These are phyloP conservation scores for Exephanes ischioxanthus DNA, from an alignment of 2,888 invertebrate species.

Conservation along the genomic window DNA sequence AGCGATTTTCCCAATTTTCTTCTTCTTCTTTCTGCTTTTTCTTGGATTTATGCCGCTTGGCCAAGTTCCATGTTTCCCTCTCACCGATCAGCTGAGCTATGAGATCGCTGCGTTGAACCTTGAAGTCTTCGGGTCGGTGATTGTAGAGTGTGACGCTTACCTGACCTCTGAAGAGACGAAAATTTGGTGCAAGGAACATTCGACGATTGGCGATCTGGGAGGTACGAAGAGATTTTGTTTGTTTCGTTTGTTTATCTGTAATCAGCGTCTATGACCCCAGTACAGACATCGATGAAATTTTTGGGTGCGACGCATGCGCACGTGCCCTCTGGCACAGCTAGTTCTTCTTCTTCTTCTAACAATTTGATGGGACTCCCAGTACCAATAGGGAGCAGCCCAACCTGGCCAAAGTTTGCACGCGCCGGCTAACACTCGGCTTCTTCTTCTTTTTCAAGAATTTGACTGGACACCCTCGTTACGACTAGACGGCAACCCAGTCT, in stretches of 20 bases:
- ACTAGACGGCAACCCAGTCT: too few relatives aligned
- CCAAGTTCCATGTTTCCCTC: conserved; percentile 74
- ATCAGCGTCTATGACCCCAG: conserved; percentile 86
- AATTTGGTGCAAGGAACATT: not conserved
- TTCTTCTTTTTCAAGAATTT: too few relatives aligned
- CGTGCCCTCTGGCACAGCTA: conserved; percentile 95
- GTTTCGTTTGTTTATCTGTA: conserved; percentile 76
- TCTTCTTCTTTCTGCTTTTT: too few relatives aligned
- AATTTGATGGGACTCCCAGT: too few relatives aligned
- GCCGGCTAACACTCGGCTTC: too few relatives aligned
- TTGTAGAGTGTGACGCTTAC: conserved; percentile 98
- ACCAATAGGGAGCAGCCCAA: too few relatives aligned
- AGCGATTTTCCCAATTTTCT: conserved; percentile 86
- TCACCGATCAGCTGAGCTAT: conserved; percentile 99
- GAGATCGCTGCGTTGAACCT: conserved; percentile 94
- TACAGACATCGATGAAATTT: conserved; percentile 98
- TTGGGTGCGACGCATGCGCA: conserved; percentile 98
- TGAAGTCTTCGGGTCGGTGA: conserved; percentile 93
- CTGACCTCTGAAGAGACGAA: conserved; percentile 90
- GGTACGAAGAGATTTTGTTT: not conserved
- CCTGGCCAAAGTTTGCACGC: too few relatives aligned
- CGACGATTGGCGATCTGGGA: too few relatives aligned
- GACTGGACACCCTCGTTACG: too few relatives aligned
- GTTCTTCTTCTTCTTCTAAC: too few relatives aligned
- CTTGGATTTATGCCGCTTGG: too few relatives aligned